These are phyloP conservation scores for Siderastrea siderea DNA, from an alignment of 92 coral and sea anemone genomes.

Conservation along the genomic window DNA sequence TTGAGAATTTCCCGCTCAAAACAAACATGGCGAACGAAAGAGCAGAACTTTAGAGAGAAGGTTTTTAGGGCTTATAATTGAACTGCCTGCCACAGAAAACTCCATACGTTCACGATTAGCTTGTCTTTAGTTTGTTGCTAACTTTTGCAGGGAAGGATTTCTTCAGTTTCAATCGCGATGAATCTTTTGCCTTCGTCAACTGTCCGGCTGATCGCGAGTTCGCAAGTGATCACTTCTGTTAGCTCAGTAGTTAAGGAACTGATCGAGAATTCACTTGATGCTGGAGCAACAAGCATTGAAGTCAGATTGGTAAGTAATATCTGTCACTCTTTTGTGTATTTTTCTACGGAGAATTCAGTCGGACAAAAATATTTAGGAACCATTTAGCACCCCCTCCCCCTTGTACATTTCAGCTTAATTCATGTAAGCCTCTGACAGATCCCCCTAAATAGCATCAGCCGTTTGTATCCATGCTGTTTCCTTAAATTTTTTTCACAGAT, in stretches of 20 bases:
- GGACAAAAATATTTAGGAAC: too few species aligned
- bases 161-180: conserved; percentile 14
- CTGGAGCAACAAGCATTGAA: conserved; percentile 89
- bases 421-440: too few species aligned
- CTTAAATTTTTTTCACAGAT: too few species aligned
- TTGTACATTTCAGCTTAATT: too few species aligned
- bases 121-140: not conserved
- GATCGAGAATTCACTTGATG: conserved; percentile 96
- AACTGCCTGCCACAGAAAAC: not conserved
- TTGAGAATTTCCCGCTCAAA: conserved; percentile 32
- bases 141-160: not conserved
- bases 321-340: not conserved
- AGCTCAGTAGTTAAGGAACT: conserved; percentile 93
- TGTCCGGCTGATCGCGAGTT: conserved; percentile 90
- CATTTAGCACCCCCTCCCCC: too few species aligned
- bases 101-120: not conserved
- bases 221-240: conserved; percentile 93
- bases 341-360: too few species aligned
- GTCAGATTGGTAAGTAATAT: conserved; percentile 82
- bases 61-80: not conserved
- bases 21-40: conserved; percentile 27
- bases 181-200: conserved; percentile 84
- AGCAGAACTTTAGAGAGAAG: not conserved
- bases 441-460: too few species aligned
- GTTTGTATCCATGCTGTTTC: too few species aligned